Conservation (phyloP, 2,113 vertebrate genomes). For the Gavia stellata region DNA sequence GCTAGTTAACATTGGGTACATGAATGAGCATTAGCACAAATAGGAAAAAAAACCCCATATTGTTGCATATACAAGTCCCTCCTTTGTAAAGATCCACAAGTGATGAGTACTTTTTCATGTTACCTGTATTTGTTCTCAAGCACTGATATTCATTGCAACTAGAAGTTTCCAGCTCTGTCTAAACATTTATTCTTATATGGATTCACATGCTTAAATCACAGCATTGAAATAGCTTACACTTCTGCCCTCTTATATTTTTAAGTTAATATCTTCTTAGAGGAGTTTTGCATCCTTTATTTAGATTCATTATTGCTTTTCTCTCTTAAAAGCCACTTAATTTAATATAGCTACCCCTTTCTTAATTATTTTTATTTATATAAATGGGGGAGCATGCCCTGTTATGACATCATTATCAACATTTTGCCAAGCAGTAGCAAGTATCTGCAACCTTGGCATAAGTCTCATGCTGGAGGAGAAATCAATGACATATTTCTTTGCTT, state of each 20-base stretch:
- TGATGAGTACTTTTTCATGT: not conserved
- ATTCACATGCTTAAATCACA: not conserved
- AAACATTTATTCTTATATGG: not conserved
- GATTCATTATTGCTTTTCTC: not conserved
- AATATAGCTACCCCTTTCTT: not conserved
- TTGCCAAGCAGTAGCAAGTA: not conserved
- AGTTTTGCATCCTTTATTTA: not conserved
- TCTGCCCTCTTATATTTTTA: not conserved
- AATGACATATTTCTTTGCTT: not conserved
- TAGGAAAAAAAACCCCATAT: rapidly evolving
- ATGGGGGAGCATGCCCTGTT: not conserved
- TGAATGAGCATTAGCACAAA: not conserved
- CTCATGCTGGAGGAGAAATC: not conserved
- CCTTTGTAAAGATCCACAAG: not conserved
- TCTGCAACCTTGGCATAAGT: not conserved
- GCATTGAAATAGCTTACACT: not conserved
- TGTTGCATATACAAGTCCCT: not conserved
- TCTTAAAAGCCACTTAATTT: not conserved
- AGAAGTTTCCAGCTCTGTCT: not conserved
- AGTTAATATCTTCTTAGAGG: not conserved
- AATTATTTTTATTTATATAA: not conserved
- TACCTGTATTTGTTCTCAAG: not conserved
- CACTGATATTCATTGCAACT: not conserved
- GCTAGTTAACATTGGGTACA: not conserved
- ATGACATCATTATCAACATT: not conserved